These are phyloP conservation scores for Drosophila percnosoma DNA, from an alignment of 2,888 invertebrate species.

Conservation along the genomic window DNA sequence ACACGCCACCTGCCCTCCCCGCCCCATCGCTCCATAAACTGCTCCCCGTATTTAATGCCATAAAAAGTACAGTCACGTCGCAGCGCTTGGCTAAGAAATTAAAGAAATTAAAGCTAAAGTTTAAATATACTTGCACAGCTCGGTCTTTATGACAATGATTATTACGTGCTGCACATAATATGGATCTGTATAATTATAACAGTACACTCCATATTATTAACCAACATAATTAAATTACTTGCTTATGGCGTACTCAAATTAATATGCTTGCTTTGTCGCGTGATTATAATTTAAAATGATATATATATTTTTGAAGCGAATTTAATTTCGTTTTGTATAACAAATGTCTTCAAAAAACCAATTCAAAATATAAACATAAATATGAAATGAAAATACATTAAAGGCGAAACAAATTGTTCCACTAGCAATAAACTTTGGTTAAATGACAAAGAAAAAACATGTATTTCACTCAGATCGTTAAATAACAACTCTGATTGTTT, in stretches of 20 bases:
- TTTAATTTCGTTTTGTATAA: background rate
- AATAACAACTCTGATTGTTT: background rate
- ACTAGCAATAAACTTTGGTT: background rate
- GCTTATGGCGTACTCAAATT: background rate
- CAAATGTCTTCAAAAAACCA: background rate
- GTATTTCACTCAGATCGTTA: background rate
- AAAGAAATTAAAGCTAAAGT: conserved; percentile 53
- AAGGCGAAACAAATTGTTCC: background rate
- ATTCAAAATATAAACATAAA: background rate
- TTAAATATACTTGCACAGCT: conserved; percentile 32
- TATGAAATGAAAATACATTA: background rate
- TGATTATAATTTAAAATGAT: background rate
- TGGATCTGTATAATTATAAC: conserved; percentile 8
- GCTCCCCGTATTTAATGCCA: conserved; percentile 18
- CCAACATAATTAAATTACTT: background rate
- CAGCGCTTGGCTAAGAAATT: conserved; percentile 48
- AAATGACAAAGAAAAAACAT: background rate
- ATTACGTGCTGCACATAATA: conserved; percentile 37
- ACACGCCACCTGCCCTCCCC: background rate
- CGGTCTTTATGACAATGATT: conserved; percentile 33
- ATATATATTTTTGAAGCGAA: background rate
- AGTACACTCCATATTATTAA: background rate
- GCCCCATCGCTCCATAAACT: background rate
- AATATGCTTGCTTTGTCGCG: background rate
- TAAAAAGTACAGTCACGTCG: conserved; percentile 71